Evolutionary conservation across 2,797 vertebrate species (phyloP).

Genomic region (Sciaenops ocellatus): DNA sequence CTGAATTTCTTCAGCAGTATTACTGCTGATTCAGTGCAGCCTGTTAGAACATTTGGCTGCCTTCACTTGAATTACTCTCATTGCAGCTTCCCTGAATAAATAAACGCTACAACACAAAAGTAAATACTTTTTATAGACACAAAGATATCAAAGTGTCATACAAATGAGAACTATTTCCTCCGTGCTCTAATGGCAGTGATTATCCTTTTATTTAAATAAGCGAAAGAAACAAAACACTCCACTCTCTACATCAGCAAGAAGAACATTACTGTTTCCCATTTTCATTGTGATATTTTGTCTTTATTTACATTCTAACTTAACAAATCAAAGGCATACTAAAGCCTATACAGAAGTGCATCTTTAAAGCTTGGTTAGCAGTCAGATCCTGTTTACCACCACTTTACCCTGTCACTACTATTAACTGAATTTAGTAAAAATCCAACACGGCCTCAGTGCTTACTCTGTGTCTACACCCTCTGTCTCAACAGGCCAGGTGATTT

Average conservation of each 20-base stretch:
- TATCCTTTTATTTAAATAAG: neutral
- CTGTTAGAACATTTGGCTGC: neutral
- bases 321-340: neutral
- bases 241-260: neutral
- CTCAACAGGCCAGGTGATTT: constrained; percentile 90
- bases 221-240: neutral
- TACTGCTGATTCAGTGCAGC: neutral
- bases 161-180: neutral
- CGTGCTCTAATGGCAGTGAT: neutral
- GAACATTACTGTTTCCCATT: neutral
- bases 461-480: constrained; percentile 12
- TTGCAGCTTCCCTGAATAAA: neutral
- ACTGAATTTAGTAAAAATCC: neutral
- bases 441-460: neutral
- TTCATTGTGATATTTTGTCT: neutral
- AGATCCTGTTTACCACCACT: neutral
- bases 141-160: neutral
- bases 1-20: neutral
- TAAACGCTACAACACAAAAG: neutral
- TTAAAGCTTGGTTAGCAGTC: neutral
- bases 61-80: neutral
- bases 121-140: neutral
- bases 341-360: neutral
- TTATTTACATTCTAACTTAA: neutral
- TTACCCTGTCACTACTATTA: neutral